Evolutionary conservation across 2,797 vertebrate genomes (phyloP).

Genomic region (Gymnopithys bicolor): DNA sequence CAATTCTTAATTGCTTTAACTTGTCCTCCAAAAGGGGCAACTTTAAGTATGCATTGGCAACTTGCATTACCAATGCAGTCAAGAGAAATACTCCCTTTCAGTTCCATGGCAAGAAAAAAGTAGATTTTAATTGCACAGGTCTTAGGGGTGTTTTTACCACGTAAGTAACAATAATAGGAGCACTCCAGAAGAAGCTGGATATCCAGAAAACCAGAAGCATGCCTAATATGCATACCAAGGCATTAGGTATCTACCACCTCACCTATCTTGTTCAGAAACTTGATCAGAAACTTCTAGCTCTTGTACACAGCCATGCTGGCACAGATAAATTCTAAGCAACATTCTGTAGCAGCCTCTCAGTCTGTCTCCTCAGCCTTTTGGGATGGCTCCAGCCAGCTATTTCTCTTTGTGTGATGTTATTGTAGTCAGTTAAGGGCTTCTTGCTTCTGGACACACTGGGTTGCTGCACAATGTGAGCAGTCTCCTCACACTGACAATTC

Average conservation of each 20-base stretch:
- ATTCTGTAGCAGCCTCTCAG: neutral
- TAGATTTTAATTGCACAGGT: neutral
- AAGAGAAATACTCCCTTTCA: neutral
- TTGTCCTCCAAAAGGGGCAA: neutral
- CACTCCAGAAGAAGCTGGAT: neutral
- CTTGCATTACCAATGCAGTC: neutral
- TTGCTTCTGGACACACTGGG: neutral
- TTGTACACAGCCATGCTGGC: neutral
- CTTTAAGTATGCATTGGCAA: neutral
- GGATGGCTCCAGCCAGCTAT: neutral
- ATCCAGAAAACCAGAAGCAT: neutral
- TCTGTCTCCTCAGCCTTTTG: neutral
- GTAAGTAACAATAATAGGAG: neutral
- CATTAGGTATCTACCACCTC: neutral
- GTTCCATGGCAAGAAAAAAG: neutral
- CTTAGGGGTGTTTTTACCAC: neutral
- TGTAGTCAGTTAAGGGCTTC: neutral
- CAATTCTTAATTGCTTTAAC: neutral
- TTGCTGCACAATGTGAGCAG: neutral
- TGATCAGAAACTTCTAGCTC: neutral
- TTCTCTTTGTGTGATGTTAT: neutral
- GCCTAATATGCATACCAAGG: neutral
- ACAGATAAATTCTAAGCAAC: neutral
- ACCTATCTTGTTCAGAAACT: neutral
- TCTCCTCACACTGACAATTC: neutral